Base-by-base conservation (phyloP, 2,113 vertebrate genomes). In the Leptocoma aspasia region DNA sequence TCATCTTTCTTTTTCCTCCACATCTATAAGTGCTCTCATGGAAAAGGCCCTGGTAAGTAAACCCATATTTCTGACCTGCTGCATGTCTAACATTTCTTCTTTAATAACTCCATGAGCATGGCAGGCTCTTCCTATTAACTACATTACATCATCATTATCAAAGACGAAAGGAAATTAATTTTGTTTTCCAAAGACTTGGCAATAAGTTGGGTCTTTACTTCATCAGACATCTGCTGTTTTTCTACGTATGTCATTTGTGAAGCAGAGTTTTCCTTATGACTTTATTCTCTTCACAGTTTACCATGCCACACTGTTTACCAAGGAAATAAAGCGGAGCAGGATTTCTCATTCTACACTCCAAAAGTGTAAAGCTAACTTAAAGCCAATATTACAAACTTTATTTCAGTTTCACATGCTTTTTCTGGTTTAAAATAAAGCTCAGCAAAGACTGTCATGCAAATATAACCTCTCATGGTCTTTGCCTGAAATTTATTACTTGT, bases 91-190 rank as follows among this genome's bases (percentile, higher is more conserved):
- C 92, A 79, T 98, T 98, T 97, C 97, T 97, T 94, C 96, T 96
- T 95, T 96, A 98, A 97, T 96, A 98, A 98, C 93, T 97, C 89
- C 94, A 95, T n/a, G 91, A 97, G 96, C 90, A 39, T 97, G 97
- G 97, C 98, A 98, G 97, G 91, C 95, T 97, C 97, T 98, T 98
- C 97, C 96, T 97, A 98, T 96, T 97, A 98, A 96, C 97, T 86
- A 86, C 98, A 98, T 98, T 97, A 98, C 98, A 96, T 98, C 98
- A 98, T 73, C 97, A 97, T 98, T 98, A 98, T 98, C 98, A 98
- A 98, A 98, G 98, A 97, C 54, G 92, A 98, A 98, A 98, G 98
- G 98, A 98, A 98, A 98, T 98, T 97, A 98, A 98, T 98, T 98
- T 96, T 98, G 97, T 98, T 98, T 98, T 98, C 96, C 97, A 98